These are phyloP conservation scores for Axinella damicornis DNA, from an alignment of 37 sponge, comb jelly and placozoan genomes.

Conservation along the genomic window DNA sequence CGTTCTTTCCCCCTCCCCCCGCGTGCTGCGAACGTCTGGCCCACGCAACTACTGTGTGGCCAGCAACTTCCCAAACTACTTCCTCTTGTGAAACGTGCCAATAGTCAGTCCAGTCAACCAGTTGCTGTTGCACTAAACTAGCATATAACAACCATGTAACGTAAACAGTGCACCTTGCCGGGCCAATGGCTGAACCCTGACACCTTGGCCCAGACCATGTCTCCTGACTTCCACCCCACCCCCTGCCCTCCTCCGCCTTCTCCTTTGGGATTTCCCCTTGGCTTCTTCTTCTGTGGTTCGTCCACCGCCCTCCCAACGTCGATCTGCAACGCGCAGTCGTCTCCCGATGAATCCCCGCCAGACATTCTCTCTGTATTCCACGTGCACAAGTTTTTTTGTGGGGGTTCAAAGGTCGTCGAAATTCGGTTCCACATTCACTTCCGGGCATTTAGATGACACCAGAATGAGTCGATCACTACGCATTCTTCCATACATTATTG, in stretches of 20 bases:
- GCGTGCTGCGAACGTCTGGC: too few relatives aligned
- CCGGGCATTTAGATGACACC: too few relatives aligned
- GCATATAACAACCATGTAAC: background rate
- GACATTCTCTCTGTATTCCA: constrained; percentile 16
- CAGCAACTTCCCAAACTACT: background rate
- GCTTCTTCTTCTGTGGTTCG: background rate
- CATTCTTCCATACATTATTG: too few relatives aligned
- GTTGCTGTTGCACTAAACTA: background rate
- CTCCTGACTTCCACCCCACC: constrained; percentile 32
- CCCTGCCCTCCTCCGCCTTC: constrained; percentile 1
- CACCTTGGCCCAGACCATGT: constrained; percentile 83
- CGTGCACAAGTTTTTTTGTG: too few relatives aligned
- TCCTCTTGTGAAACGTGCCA: background rate
- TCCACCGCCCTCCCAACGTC: constrained; percentile 5
- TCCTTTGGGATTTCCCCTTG: background rate
- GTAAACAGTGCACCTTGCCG: too few relatives aligned
- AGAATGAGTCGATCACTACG: too few relatives aligned
- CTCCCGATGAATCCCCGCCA: constrained; percentile 51
- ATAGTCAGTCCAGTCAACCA: background rate
- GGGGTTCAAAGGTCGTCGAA: too few relatives aligned
- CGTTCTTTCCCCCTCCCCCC: too few relatives aligned
- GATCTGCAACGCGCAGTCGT: constrained; percentile 18
- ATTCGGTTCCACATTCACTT: too few relatives aligned
- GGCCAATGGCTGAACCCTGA: constrained; percentile 81
- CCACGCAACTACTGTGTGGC: too few relatives aligned